phyloP scores from a whole-genome alignment of 2,113 vertebrate species.

The Polyodon spathula region DNA sequence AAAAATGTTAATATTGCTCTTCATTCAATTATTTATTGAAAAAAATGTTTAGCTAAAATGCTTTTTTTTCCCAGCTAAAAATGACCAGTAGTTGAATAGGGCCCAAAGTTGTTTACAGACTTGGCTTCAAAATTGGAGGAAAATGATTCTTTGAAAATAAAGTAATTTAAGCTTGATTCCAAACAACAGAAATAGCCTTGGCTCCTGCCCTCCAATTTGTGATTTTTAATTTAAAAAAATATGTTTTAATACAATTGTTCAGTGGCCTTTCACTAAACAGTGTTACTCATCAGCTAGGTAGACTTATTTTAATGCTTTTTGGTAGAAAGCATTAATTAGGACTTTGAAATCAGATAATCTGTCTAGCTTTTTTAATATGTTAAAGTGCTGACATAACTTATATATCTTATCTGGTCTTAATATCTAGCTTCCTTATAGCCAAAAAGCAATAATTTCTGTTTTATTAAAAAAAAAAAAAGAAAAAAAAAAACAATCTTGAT shows the following conservation, averaged over 20 bases:
- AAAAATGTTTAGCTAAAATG: no score
- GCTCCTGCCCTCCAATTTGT: no score
- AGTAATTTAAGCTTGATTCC: no score
- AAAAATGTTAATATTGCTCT: no score
- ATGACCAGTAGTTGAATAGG: no score
- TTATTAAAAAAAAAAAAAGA: conserved; percentile 70
- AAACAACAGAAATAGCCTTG: no score
- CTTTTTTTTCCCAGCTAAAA: no score
- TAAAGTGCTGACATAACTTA: conserved; percentile 60
- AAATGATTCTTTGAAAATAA: no score
- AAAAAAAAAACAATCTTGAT: conserved; percentile 61
- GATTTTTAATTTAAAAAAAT: conserved; percentile 59
- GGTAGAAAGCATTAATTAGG: conserved; percentile 56
- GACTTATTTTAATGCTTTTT: conserved; percentile 48
- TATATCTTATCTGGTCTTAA: conserved; percentile 65
- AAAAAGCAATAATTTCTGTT: conserved; percentile 54
- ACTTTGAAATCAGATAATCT: conserved; percentile 45
- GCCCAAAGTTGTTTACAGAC: no score
- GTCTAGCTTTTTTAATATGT: conserved; percentile 55
- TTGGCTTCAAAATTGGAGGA: no score
- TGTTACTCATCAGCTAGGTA: conserved; percentile 25
- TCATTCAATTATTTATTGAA: no score
- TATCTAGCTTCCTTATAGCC: conserved; percentile 56
- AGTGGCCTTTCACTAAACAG: conserved; percentile 27
- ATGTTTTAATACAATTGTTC: conserved; percentile 44